Evolutionary conservation across 2,113 vertebrate species (phyloP).

Genomic region (Numenius arquata): DNA sequence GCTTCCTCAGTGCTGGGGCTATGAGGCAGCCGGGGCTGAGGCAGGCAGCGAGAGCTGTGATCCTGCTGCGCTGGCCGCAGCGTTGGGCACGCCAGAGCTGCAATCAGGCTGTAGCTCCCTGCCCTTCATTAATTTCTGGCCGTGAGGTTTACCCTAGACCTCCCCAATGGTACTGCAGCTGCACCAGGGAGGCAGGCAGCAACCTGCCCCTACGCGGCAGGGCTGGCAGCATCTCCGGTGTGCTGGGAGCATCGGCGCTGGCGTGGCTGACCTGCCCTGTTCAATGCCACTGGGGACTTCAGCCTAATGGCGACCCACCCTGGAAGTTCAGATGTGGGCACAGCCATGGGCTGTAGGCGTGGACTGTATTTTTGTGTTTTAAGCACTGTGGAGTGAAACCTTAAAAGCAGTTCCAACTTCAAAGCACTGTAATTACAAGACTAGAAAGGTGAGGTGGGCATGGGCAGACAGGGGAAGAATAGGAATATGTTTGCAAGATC

Average conservation of each 20-base stretch:
- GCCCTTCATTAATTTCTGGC: not conserved
- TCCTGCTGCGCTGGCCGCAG: not conserved
- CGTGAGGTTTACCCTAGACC: not conserved
- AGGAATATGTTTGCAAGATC: not conserved
- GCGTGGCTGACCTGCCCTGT: accelerated
- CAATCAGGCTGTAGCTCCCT: not conserved
- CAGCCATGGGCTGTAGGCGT: accelerated
- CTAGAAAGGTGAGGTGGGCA: not conserved
- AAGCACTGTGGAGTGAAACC: not conserved
- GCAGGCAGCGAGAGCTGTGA: not conserved
- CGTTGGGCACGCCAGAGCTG: not conserved
- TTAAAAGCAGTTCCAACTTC: not conserved
- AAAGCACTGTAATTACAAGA: not conserved
- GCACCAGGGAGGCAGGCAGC: not conserved
- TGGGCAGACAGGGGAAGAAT: not conserved
- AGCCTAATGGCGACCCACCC: not conserved
- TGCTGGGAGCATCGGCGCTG: not conserved
- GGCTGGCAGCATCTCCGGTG: accelerated
- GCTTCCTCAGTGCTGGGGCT: not conserved
- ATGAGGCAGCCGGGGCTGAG: not conserved
- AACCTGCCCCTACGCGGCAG: accelerated
- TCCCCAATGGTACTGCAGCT: not conserved
- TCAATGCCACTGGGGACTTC: not conserved
- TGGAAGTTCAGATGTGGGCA: not conserved
- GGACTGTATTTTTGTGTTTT: not conserved